These are phyloP conservation scores for Erebia ligea DNA, from an alignment of 2,888 invertebrate genomes.

Conservation along the genomic window DNA sequence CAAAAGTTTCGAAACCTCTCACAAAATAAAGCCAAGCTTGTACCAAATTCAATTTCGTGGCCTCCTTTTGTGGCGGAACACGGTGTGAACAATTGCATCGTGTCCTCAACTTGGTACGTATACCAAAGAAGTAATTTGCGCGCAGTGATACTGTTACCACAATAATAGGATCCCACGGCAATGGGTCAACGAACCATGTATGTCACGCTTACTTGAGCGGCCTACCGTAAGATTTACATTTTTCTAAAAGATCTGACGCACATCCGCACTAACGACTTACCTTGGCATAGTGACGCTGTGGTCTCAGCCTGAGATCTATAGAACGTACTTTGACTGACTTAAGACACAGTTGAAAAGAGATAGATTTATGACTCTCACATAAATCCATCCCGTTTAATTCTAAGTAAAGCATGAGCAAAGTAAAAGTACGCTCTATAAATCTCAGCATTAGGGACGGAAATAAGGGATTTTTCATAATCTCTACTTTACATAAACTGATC, in stretches of 20 bases:
- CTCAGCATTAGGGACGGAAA: too few relatives aligned
- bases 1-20: conserved; percentile 28
- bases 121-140: conserved; percentile 61
- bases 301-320: too few relatives aligned
- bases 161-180: conserved; percentile 71
- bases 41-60: conserved; percentile 55
- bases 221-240: background rate
- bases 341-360: too few relatives aligned
- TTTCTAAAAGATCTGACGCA: background rate
- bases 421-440: too few relatives aligned
- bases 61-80: conserved; percentile 32
- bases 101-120: conserved; percentile 43
- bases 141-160: conserved; percentile 68
- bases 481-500: too few relatives aligned
- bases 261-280: background rate
- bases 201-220: conserved; percentile 59
- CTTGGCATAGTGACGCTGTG: too few relatives aligned
- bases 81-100: conserved; percentile 26
- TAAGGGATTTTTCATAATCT: too few relatives aligned
- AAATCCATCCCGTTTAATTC: too few relatives aligned
- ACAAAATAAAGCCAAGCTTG: conserved; percentile 34
- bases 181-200: conserved; percentile 69
- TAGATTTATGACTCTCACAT: too few relatives aligned
- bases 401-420: too few relatives aligned
- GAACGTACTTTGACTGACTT: too few relatives aligned